A percentile compares a stretch with the other conserved stretches of the same genome.
Evolutionary conservation across 1,140 invertebrate genomes (phyloP).

Genomic region (Ridgeia piscesae): DNA sequence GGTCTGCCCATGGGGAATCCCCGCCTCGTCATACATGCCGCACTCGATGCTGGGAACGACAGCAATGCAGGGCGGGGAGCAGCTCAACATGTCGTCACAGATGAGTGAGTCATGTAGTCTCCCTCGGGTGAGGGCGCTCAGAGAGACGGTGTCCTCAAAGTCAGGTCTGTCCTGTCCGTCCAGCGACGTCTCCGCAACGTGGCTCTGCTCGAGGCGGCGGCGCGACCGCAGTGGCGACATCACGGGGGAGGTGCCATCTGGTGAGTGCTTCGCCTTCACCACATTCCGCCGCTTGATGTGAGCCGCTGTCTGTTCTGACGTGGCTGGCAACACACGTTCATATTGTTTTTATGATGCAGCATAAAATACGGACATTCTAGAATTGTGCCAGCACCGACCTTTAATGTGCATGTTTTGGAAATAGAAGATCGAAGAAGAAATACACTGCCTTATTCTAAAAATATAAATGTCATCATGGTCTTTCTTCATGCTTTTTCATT

Average conservation of each 20-base stretch:
- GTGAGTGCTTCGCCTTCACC: not conserved
- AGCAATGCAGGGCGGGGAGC: not conserved
- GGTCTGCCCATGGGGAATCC: not conserved
- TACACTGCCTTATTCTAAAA: no score
- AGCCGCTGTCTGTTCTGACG: not conserved
- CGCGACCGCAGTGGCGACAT: constrained; percentile 39
- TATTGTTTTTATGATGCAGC: no score
- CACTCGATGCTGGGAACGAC: not conserved
- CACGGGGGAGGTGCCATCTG: constrained; percentile 34
- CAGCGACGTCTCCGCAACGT: constrained; percentile 30
- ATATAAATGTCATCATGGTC: no score
- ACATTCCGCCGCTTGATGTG: not conserved
- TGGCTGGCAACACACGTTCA: not conserved
- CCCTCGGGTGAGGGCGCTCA: not conserved
- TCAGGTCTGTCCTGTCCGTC: constrained; percentile 22
- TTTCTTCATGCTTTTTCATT: no score
- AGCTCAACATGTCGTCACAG: not conserved
- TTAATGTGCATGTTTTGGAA: no score
- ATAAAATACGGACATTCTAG: no score
- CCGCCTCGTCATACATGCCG: not conserved
- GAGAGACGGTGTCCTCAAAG: not conserved
- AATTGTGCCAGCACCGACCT: no score
- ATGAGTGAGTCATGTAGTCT: not conserved
- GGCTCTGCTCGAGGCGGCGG: constrained; percentile 40
- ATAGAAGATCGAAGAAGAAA: no score